Conservation (phyloP, 1,140 invertebrate species). For the Leptinotarsa undecemlineata region DNA sequence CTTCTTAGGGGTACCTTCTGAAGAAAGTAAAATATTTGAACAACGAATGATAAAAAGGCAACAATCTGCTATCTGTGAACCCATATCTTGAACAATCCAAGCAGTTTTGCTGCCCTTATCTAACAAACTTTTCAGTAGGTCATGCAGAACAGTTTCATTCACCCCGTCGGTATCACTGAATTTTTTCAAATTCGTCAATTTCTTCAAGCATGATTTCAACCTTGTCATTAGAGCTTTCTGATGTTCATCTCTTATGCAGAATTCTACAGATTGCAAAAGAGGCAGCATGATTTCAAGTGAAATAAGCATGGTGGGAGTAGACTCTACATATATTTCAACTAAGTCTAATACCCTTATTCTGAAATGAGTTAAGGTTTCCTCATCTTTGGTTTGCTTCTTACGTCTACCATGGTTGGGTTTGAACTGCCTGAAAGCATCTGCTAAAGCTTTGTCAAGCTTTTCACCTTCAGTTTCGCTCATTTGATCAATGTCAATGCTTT, state of each 20-base stretch:
- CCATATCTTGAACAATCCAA: conserved; percentile 69
- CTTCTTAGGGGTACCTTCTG: conserved; percentile 48
- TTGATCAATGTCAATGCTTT: conserved; percentile 76
- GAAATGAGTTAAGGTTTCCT: conserved; percentile 70
- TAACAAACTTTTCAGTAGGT: conserved; percentile 63
- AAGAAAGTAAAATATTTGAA: conserved; percentile 56
- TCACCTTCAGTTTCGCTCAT: conserved; percentile 76
- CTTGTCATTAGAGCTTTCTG: conserved; percentile 69
- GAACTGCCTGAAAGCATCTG: conserved; percentile 70
- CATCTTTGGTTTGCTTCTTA: conserved; percentile 69
- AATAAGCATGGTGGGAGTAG: conserved; percentile 66
- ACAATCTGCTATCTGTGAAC: conserved; percentile 67
- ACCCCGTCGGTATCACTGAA: conserved; percentile 64
- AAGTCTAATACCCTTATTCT: conserved; percentile 71
- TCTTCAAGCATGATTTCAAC: conserved; percentile 65
- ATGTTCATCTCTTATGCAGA: conserved; percentile 68
- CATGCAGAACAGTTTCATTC: conserved; percentile 61
- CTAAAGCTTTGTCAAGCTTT: conserved; percentile 69
- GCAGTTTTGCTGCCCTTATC: conserved; percentile 67
- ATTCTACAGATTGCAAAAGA: conserved; percentile 67
- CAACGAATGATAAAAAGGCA: conserved; percentile 69
- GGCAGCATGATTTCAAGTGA: conserved; percentile 69
- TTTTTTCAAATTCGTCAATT: conserved; percentile 64
- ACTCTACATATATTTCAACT: conserved; percentile 71
- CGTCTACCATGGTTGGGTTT: conserved; percentile 62